Conservation (phyloP, 2,797 vertebrate genomes). For the Macropodus opercularis region DNA sequence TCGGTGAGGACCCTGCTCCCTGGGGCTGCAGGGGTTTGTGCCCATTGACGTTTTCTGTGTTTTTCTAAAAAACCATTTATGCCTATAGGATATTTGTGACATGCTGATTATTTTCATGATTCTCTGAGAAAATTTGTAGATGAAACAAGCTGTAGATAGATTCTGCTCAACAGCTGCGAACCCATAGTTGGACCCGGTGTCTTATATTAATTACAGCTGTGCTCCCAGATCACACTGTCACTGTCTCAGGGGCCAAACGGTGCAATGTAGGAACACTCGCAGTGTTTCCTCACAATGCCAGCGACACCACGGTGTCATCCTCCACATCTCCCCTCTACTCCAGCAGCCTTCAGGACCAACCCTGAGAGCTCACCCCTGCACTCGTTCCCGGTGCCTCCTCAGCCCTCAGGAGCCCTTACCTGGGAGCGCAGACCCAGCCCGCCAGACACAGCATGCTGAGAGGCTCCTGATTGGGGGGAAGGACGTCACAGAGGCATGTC, state of each 20-base stretch:
- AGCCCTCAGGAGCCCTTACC: slow-evolving; percentile 38
- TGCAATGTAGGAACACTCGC: slow-evolving; percentile 25
- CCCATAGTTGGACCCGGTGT: too few species aligned
- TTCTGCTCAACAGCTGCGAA: too few species aligned
- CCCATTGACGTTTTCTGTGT: too few species aligned
- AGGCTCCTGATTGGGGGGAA: slow-evolving; percentile 33
- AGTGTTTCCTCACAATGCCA: slow-evolving; percentile 55
- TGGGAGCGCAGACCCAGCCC: slow-evolving; percentile 46
- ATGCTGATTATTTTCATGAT: slow-evolving; percentile 26
- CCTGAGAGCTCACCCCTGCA: slow-evolving; percentile 53
- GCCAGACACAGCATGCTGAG: slow-evolving; percentile 15
- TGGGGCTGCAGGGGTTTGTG: too few species aligned
- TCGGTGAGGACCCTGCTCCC: too few species aligned
- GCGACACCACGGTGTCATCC: slow-evolving; percentile 51
- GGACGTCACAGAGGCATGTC: slow-evolving; percentile 40
- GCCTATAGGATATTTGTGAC: too few species aligned
- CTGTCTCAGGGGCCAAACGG: slow-evolving; percentile 5
- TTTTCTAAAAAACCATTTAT: too few species aligned
- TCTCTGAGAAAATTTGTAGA: too few species aligned
- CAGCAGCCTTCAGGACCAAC: slow-evolving; percentile 47
- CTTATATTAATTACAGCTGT: slow-evolving; percentile 25
- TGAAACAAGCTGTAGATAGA: too few species aligned
- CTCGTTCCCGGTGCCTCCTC: slow-evolving; percentile 41
- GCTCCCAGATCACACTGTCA: slow-evolving; percentile 22
- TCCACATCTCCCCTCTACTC: slow-evolving; percentile 31